phyloP scores from a whole-genome alignment of 23 tunicate species.

The Ascidia mentula region DNA sequence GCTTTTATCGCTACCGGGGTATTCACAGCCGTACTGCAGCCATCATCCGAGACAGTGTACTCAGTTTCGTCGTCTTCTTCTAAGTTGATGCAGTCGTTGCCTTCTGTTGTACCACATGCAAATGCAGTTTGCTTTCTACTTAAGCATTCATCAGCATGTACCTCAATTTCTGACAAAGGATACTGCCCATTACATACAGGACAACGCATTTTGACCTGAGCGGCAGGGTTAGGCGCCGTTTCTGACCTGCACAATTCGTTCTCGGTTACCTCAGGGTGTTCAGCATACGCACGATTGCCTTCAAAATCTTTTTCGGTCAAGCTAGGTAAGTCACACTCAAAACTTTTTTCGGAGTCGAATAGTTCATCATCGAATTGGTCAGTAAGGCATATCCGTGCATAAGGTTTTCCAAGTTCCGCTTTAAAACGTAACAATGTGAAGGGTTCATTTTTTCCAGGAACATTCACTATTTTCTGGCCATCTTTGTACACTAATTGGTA shows the following conservation, averaged over 20 bases:
- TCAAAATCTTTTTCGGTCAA: neutral
- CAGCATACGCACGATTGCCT: neutral
- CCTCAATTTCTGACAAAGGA: neutral
- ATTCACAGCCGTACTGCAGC: constrained; percentile 9
- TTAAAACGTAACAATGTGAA: neutral
- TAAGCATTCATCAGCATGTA: constrained; percentile 10
- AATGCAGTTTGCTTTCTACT: constrained; percentile 13
- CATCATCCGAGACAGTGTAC: neutral
- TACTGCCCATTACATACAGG: neutral
- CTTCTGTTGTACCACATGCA: no score
- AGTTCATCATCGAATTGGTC: neutral
- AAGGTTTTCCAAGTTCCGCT: constrained; percentile 9
- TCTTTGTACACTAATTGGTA: neutral
- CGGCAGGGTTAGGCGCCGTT: neutral
- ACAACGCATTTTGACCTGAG: constrained; percentile 5
- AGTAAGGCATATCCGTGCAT: neutral
- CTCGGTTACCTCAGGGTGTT: neutral
- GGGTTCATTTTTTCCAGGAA: constrained; percentile 13
- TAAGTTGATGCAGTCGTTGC: neutral
- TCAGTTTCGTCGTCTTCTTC: neutral
- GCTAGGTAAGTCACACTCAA: no score
- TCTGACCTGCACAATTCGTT: neutral
- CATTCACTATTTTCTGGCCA: neutral
- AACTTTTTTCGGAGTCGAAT: no score
- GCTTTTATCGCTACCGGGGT: neutral